Conservation (phyloP, 2,888 invertebrate genomes). For the Agrochola litura region DNA sequence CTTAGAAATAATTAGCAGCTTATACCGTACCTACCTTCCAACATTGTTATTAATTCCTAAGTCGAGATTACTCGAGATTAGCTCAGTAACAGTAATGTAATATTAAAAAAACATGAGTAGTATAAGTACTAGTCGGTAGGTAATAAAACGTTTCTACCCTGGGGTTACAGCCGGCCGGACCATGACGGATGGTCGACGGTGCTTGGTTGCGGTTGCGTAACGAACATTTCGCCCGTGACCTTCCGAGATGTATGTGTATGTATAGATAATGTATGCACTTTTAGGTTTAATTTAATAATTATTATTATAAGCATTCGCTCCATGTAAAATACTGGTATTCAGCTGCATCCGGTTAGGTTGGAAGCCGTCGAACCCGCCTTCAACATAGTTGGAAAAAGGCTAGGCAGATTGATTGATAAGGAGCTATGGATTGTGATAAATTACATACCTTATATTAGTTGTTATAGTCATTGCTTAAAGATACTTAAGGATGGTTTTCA, state of each 20-base stretch:
- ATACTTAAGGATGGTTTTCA: neutral
- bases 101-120: constrained; percentile 30
- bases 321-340: neutral
- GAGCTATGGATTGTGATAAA: too few species aligned
- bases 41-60: constrained; percentile 12
- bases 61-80: constrained; percentile 24
- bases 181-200: constrained; percentile 84
- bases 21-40: constrained; percentile 2
- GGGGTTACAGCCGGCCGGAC: constrained; percentile 67
- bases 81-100: constrained; percentile 35
- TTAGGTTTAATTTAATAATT: neutral
- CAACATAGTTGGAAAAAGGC: neutral
- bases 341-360: neutral
- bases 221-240: constrained; percentile 80
- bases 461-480: neutral
- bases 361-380: neutral
- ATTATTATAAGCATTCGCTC: too few species aligned
- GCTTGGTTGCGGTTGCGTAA: constrained; percentile 80
- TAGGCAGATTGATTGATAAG: neutral
- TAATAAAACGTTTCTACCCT: constrained; percentile 58
- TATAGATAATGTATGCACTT: constrained; percentile 1
- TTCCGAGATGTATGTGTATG: constrained; percentile 63
- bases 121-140: constrained; percentile 34
- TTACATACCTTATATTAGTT: neutral
- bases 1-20: constrained; percentile 16